phyloP scores from a whole-genome alignment of 2,113 vertebrate species.

The Leucopsar rothschildi region DNA sequence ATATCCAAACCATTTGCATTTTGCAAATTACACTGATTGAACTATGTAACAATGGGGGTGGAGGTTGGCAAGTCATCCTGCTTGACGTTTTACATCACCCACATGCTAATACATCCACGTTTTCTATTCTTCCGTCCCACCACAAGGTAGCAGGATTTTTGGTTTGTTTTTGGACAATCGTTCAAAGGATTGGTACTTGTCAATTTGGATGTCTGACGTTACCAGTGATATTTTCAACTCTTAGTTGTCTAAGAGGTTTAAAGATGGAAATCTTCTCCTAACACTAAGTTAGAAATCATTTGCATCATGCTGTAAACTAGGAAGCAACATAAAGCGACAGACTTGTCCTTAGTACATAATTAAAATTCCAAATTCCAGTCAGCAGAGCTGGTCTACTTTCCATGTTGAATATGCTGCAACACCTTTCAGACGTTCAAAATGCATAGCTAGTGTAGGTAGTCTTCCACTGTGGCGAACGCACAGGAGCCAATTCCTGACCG shows the following conservation, averaged over 20 bases:
- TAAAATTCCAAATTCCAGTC: constrained; percentile 77
- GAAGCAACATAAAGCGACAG: constrained; percentile 88
- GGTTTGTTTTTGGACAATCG: constrained; percentile 73
- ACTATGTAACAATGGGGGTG: constrained; percentile 72
- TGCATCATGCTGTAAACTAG: constrained; percentile 95
- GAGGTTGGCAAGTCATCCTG: constrained; percentile 74
- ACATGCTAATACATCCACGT: constrained; percentile 72
- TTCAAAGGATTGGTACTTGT: constrained; percentile 66
- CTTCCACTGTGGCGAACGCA: constrained; percentile 95
- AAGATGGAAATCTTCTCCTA: constrained; percentile 81
- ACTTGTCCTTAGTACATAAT: constrained; percentile 84
- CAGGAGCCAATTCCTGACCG: constrained; percentile 94
- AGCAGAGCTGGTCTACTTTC: constrained; percentile 76
- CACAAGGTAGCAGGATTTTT: constrained; percentile 70
- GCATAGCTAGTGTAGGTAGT: constrained; percentile 96
- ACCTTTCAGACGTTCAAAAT: constrained; percentile 45
- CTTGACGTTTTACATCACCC: constrained; percentile 72
- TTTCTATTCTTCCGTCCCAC: constrained; percentile 53
- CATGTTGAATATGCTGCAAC: constrained; percentile 58
- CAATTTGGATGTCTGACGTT: constrained; percentile 71
- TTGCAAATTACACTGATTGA: constrained; percentile 82
- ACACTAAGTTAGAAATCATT: constrained; percentile 86
- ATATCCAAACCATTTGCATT: constrained; percentile 79
- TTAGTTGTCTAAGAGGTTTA: constrained; percentile 78
- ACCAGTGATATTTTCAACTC: constrained; percentile 72